Percentiles rank a stretch among this genome's conserved stretches.
These are phyloP conservation scores for Potorous gilbertii DNA, from an alignment of 2,797 vertebrate genomes.

Conservation along the genomic window DNA sequence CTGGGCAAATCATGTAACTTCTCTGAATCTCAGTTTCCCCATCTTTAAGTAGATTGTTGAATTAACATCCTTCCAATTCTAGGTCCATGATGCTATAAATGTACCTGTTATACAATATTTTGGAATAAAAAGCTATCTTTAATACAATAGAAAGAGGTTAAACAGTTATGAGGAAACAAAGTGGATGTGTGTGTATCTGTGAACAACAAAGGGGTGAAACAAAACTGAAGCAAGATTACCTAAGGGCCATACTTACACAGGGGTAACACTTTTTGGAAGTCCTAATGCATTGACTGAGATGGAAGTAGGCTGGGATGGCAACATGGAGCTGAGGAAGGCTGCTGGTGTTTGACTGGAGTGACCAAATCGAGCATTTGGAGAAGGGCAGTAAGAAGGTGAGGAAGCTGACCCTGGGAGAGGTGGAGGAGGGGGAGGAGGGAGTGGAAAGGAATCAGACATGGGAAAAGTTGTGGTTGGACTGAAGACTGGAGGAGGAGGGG, in stretches of 20 bases:
- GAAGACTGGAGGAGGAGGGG: conserved; percentile 90
- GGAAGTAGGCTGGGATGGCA: conserved; percentile 89
- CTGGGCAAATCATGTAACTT: background rate
- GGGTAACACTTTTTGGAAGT: conserved; percentile 94
- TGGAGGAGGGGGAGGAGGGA: conserved; percentile 88
- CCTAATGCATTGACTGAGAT: conserved; percentile 93
- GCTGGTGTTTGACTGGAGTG: conserved; percentile 92
- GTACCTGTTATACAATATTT: background rate
- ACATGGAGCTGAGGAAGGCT: conserved; percentile 94
- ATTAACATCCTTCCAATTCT: background rate
- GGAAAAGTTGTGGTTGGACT: conserved; percentile 82
- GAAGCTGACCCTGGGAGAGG: conserved; percentile 83
- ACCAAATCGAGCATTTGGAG: conserved; percentile 87
- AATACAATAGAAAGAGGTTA: background rate
- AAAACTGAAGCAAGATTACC: background rate
- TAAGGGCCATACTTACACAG: conserved; percentile 89
- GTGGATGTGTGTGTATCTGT: background rate
- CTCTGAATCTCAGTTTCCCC: background rate
- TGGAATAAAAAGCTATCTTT: background rate
- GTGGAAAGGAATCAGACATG: conserved; percentile 84
- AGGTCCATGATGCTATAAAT: background rate
- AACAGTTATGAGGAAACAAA: background rate
- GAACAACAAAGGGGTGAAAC: background rate
- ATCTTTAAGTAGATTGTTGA: background rate
- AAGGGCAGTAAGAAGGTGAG: conserved; percentile 82